Conservation (phyloP, 2,113 vertebrate genomes). For the Zapornia atra region DNA sequence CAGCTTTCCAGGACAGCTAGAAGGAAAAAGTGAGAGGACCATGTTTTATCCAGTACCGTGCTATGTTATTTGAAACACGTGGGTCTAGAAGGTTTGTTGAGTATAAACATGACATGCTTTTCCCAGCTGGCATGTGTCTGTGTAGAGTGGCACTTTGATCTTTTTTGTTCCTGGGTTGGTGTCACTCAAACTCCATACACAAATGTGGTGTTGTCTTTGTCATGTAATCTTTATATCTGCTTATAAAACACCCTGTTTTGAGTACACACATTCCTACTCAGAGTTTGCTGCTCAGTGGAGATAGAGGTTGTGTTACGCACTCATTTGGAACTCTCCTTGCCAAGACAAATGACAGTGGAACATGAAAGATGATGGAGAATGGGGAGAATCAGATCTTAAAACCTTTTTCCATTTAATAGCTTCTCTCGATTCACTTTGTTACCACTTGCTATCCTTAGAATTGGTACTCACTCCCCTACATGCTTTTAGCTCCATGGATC, state of each 20-base stretch:
- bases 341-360: not conserved
- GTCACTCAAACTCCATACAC: not conserved
- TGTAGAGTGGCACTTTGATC: not conserved
- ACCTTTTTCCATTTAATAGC: not conserved
- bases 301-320: not conserved
- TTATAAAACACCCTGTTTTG: not conserved
- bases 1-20: not conserved
- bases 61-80: not conserved
- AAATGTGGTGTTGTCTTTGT: accelerated
- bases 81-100: not conserved
- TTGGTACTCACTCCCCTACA: accelerated
- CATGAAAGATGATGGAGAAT: not conserved
- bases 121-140: not conserved
- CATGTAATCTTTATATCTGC: not conserved
- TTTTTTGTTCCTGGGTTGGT: not conserved
- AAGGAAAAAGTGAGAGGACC: not conserved
- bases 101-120: not conserved
- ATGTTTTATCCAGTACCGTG: not conserved
- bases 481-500: not conserved
- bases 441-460: not conserved
- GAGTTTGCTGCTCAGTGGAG: not conserved
- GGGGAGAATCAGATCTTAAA: not conserved
- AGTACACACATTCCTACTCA: not conserved
- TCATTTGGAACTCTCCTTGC: not conserved
- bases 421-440: not conserved